A percentile compares a stretch with the other conserved stretches of the same genome.
Conservation (phyloP, 2,888 invertebrate species). For the Cantharis lateralis region DNA sequence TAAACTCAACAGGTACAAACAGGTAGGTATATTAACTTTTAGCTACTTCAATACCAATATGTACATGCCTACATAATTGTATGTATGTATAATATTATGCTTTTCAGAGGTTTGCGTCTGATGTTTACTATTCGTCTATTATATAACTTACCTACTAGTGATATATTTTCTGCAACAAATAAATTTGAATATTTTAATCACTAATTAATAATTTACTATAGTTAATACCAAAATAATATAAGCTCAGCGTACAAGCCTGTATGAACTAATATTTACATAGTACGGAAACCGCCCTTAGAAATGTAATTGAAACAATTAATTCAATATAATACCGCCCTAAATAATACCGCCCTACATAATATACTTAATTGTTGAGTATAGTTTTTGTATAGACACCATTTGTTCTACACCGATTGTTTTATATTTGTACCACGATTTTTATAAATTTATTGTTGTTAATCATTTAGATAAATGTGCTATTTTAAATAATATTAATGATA, state of each 20-base stretch:
- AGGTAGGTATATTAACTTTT: too few relatives aligned
- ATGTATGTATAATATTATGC: too few relatives aligned
- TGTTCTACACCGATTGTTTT: conserved; percentile 43
- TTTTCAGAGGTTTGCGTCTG: too few relatives aligned
- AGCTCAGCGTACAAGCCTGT: background rate
- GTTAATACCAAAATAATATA: too few relatives aligned
- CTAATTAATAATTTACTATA: too few relatives aligned
- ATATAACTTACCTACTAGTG: too few relatives aligned
- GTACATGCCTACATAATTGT: too few relatives aligned
- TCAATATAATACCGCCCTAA: conserved; percentile 24
- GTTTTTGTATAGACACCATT: conserved; percentile 20
- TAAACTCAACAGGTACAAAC: too few relatives aligned
- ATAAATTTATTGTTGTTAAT: conserved; percentile 39
- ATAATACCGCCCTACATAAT: conserved; percentile 20
- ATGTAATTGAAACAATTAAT: background rate
- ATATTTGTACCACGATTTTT: conserved; percentile 44
- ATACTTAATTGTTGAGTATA: conserved; percentile 12
- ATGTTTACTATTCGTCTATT: too few relatives aligned
- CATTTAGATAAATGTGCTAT: conserved; percentile 41
- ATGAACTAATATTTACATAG: background rate
- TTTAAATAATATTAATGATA: conserved; percentile 42
- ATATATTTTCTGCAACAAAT: too few relatives aligned
- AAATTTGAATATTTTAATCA: too few relatives aligned
- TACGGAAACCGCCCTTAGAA: background rate
- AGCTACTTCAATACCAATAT: too few relatives aligned